Evolutionary conservation across 2,797 vertebrate genomes (phyloP).

Genomic region (Eulemur coronatus): DNA sequence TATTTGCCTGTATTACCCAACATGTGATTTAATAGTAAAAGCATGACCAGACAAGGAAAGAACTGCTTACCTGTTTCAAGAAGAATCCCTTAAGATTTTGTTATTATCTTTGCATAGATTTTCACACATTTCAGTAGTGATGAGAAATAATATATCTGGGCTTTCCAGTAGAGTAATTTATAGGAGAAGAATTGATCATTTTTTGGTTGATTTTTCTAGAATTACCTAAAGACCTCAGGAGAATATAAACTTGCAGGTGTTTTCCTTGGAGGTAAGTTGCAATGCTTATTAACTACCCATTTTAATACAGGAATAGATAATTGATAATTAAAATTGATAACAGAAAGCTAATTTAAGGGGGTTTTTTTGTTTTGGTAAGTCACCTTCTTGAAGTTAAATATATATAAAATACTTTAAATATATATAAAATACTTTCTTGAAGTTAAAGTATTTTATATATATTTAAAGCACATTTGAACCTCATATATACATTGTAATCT

Average conservation of each 20-base stretch:
- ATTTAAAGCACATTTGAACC: constrained; percentile 38
- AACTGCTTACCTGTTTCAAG: not conserved
- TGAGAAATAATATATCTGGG: constrained; percentile 21
- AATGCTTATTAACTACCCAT: constrained; percentile 4
- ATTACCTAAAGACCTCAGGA: constrained; percentile 88
- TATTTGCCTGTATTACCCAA: not conserved
- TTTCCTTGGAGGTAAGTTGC: constrained; percentile 92
- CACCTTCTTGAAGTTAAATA: not conserved
- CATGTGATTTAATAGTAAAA: constrained; percentile 44
- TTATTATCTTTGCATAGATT: constrained; percentile 44
- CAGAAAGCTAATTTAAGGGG: constrained; percentile 15
- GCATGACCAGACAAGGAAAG: constrained; percentile 28
- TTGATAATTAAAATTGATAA: constrained; percentile 17
- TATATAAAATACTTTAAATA: too few relatives aligned
- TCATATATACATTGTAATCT: not conserved
- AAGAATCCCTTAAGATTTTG: constrained; percentile 41
- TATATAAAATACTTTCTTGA: too few relatives aligned
- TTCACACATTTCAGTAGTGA: constrained; percentile 21
- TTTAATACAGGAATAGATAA: constrained; percentile 1
- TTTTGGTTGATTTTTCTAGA: constrained; percentile 82
- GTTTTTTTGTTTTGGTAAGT: constrained; percentile 17
- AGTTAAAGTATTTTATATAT: constrained; percentile 23
- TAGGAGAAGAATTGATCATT: constrained; percentile 30
- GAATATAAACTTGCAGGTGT: constrained; percentile 87
- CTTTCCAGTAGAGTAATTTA: constrained; percentile 21